Evolutionary conservation across 2,113 vertebrate genomes (phyloP).

Genomic region (Oriolus oriolus): DNA sequence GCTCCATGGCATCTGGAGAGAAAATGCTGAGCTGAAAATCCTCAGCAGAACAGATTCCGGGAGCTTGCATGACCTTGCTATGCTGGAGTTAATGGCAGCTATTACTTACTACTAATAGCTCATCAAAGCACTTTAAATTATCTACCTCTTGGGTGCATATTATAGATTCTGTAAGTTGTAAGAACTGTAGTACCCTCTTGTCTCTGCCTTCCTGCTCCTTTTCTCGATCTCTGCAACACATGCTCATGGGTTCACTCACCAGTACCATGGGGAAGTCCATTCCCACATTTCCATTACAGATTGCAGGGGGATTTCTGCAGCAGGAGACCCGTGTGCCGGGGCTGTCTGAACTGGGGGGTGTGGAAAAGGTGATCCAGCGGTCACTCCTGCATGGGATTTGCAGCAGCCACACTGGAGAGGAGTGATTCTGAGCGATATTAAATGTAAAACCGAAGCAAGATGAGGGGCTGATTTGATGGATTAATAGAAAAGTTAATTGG

Average conservation of each 20-base stretch:
- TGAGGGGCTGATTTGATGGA: not conserved
- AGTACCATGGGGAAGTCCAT: fast-evolving
- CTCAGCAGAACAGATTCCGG: not conserved
- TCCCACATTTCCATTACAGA: not conserved
- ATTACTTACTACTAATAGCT: slow-evolving; percentile 9
- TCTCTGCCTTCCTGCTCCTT: not conserved
- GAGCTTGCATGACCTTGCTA: not conserved
- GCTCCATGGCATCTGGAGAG: not conserved
- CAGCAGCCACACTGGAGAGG: not conserved
- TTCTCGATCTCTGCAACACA: not conserved
- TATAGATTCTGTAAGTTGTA: not conserved
- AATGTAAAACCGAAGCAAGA: not conserved
- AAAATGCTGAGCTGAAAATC: not conserved
- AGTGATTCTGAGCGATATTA: not conserved
- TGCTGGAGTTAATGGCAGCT: slow-evolving; percentile 10
- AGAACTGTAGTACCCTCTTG: not conserved
- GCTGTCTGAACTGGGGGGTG: not conserved
- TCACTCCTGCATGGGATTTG: not conserved
- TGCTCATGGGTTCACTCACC: not conserved
- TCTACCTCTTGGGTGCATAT: not conserved
- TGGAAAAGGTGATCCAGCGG: not conserved
- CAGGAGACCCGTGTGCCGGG: not conserved
- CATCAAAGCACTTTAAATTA: slow-evolving; percentile 20
- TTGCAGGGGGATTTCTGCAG: not conserved
- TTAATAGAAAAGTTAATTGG: slow-evolving; percentile 35